phyloP scores from a whole-genome alignment of 2,888 invertebrate species.

The Caenorhabditis virilis region DNA sequence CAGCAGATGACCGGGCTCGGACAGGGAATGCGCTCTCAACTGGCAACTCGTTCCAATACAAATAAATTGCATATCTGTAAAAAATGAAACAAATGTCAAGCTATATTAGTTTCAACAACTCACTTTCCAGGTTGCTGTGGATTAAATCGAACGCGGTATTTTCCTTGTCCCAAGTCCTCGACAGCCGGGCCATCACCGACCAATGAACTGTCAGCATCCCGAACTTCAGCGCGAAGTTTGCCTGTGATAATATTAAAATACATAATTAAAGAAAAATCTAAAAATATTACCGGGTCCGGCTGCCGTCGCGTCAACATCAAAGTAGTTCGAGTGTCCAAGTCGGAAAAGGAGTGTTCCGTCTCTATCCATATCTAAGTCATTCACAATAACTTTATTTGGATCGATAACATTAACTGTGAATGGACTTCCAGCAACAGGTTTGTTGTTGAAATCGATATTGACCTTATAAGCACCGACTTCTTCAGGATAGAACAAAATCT shows the following conservation, averaged over 20 bases:
- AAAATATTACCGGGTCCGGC: slow-evolving; percentile 64
- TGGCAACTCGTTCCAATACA: slow-evolving; percentile 65
- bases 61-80: slow-evolving; percentile 58
- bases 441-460: slow-evolving; percentile 69
- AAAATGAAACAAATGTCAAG: not conserved
- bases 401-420: slow-evolving; percentile 64
- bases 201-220: slow-evolving; percentile 63
- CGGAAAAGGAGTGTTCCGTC: slow-evolving; percentile 61
- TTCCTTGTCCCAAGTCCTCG: slow-evolving; percentile 64
- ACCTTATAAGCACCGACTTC: slow-evolving; percentile 60
- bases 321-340: slow-evolving; percentile 56
- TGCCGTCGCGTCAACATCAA: slow-evolving; percentile 67
- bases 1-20: slow-evolving; percentile 49
- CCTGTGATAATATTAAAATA: slow-evolving; percentile 34
- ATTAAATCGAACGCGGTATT: slow-evolving; percentile 55
- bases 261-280: not conserved
- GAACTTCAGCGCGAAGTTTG: slow-evolving; percentile 67
- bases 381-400: slow-evolving; percentile 59
- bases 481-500: slow-evolving; percentile 63
- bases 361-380: slow-evolving; percentile 53
- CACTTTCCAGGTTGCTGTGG: slow-evolving; percentile 49
- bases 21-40: slow-evolving; percentile 66
- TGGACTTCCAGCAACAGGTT: slow-evolving; percentile 74
- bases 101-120: slow-evolving; percentile 1
- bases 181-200: slow-evolving; percentile 55